Conservation (phyloP, 2,888 invertebrate genomes). For the Cryptocheilus praepositus region DNA sequence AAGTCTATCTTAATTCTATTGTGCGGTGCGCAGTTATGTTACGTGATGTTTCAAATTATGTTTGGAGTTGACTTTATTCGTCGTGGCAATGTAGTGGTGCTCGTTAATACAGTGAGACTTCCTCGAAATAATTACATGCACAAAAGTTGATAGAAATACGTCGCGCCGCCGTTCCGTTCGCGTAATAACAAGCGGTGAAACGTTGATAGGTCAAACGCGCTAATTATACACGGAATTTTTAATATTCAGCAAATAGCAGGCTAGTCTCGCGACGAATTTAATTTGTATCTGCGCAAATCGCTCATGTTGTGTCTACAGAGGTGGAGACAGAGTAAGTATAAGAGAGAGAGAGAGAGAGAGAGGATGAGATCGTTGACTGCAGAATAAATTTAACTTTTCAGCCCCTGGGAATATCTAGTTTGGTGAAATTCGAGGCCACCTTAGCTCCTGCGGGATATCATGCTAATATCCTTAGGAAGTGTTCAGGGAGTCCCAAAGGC, state of each 20-base stretch:
- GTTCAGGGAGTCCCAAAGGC: slow-evolving; percentile 18
- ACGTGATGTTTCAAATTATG: too few species aligned
- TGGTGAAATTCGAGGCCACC: slow-evolving; percentile 19
- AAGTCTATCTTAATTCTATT: too few species aligned
- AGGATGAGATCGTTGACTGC: too few species aligned
- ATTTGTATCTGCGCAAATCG: too few species aligned
- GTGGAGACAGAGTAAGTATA: too few species aligned
- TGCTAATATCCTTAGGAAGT: slow-evolving; percentile 25
- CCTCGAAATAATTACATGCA: slow-evolving; percentile 29
- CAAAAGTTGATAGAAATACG: slow-evolving; percentile 11
- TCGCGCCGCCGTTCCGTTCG: background rate
- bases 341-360: too few species aligned
- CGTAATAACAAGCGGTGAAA: background rate
- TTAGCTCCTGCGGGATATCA: slow-evolving; percentile 18
- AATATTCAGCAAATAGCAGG: background rate
- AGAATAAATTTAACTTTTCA: slow-evolving; percentile 25
- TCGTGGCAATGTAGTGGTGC: slow-evolving; percentile 27
- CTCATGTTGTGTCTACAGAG: too few species aligned
- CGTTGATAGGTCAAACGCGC: too few species aligned
- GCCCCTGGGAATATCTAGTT: slow-evolving; percentile 24
- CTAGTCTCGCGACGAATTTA: too few species aligned
- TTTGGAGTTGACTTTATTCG: too few species aligned
- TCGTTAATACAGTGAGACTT: slow-evolving; percentile 27
- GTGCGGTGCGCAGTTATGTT: slow-evolving; percentile 1
- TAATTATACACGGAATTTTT: background rate